Evolutionary conservation across 2,888 invertebrate genomes (phyloP).

Genomic region (Trypoxylon attenuatum): DNA sequence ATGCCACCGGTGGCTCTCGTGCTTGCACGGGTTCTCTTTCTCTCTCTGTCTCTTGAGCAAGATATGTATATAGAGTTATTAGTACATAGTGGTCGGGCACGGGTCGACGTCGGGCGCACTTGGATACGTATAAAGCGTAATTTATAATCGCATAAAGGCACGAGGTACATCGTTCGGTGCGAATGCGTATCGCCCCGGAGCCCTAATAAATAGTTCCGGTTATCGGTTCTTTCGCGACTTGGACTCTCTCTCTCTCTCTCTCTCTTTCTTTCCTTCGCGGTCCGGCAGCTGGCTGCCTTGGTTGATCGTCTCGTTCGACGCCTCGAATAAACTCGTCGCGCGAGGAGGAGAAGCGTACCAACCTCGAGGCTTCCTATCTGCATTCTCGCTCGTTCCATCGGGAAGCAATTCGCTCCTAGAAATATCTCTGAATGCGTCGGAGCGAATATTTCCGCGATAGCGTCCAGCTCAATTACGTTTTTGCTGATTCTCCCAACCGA

Average conservation of each 20-base stretch:
- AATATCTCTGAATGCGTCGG: background rate
- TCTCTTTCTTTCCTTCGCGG: background rate
- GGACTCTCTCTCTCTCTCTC: background rate
- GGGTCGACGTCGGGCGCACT: slow-evolving; percentile 22
- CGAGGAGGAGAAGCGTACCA: too few species aligned
- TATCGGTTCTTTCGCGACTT: slow-evolving; percentile 58
- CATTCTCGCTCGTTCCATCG: background rate
- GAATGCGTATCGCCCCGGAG: slow-evolving; percentile 52
- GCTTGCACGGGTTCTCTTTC: slow-evolving; percentile 8
- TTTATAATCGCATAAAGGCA: slow-evolving; percentile 39
- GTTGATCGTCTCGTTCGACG: background rate
- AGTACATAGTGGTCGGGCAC: slow-evolving; percentile 8
- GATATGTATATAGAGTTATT: slow-evolving; percentile 43
- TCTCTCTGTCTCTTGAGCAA: too few species aligned
- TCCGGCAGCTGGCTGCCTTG: background rate
- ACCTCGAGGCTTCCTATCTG: slow-evolving; percentile 26
- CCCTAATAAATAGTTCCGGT: slow-evolving; percentile 65
- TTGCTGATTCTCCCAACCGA: background rate
- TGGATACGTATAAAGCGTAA: slow-evolving; percentile 34
- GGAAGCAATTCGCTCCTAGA: slow-evolving; percentile 2
- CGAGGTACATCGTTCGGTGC: slow-evolving; percentile 38
- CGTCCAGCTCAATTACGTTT: background rate
- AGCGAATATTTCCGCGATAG: background rate
- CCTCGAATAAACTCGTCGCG: slow-evolving; percentile 31
- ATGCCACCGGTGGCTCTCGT: background rate